Evolutionary conservation across 1,140 invertebrate genomes (phyloP), one percentile per base, ranked within the genome.

Genomic region (Andricus grossulariae): DNA sequence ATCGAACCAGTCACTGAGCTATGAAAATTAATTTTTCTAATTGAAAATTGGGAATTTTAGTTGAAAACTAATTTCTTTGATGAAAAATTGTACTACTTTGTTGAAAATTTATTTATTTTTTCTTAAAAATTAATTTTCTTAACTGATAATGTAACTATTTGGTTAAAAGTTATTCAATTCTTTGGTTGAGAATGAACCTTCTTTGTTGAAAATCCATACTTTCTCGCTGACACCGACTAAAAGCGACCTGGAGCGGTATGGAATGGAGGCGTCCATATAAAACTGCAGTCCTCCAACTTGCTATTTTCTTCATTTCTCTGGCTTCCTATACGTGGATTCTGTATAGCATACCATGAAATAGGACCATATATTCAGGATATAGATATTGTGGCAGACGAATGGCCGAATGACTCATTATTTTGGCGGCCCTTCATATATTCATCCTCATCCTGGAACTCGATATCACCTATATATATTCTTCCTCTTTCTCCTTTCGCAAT

Each of bases 331-430:
- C 25, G 70, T 45, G 39, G 75, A 16, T 72, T 45, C 18, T 54
- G 45, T 72, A 73, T 73, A 76, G 70, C 51, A 73, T 49, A 77
- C 71, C 52, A 72, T 66, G 74, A 78, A 80, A 80, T 82, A 81
- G 79, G 75, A 86, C 80, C 71, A 80, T 85, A 85, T 87, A 86
- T 87, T 84, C 76, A 77, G 79, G 82, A 71, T 81, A 50, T 80
- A 49, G 75, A 80, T 74, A 85, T 85, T 85, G 84, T 83, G 83
- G 81, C 75, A 77, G 78, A 74, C 80, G 83, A 80, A 82, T 84
- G 73, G 83, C 18, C 79, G 79, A 85, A 83, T 90, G 87, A 90
- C 87, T 90, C 87, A 87, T 90, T 90, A 89, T 89, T 90, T 89
- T 82, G 82, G 72, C 60, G 76, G 86, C 85, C 86, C 84, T 85